Percentiles rank a stretch among this genome's conserved stretches.
These are phyloP conservation scores for Parauchenoglanis punctatus DNA, from an alignment of 2,797 vertebrate species.

Conservation along the genomic window DNA sequence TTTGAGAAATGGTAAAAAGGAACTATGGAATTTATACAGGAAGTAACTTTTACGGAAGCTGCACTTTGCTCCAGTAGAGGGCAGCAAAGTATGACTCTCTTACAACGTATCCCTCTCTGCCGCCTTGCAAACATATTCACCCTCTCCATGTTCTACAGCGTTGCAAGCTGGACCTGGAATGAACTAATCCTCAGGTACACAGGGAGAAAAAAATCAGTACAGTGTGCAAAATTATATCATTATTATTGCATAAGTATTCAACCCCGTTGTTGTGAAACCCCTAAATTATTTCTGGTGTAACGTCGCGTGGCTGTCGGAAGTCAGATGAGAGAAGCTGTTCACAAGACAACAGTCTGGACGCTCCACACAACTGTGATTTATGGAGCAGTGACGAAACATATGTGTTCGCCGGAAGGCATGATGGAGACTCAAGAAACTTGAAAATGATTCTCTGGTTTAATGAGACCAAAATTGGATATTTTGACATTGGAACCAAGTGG, in stretches of 20 bases:
- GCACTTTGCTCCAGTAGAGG: not conserved
- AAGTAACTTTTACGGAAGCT: not conserved
- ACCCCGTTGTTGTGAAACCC: not conserved
- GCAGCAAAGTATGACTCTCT: slow-evolving; percentile 1
- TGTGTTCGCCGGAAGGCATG: not conserved
- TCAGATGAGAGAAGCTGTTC: not conserved
- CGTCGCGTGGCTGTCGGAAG: not conserved
- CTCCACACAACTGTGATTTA: not conserved
- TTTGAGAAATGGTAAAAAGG: not conserved
- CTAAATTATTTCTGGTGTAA: not conserved
- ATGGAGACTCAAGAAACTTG: not conserved
- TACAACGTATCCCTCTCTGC: not conserved
- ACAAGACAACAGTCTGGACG: not conserved
- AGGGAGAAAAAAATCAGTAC: not conserved
- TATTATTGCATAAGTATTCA: too few relatives aligned
- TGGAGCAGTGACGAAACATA: not conserved
- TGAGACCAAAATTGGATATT: not conserved
- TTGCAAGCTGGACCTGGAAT: not conserved
- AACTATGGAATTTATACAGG: not conserved
- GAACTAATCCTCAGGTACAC: not conserved
- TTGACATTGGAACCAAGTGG: not conserved
- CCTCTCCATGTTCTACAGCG: not conserved
- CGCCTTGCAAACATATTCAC: not conserved
- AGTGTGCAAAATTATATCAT: not conserved
- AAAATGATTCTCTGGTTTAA: not conserved